These are phyloP conservation scores for Temnothorax unifasciatus DNA, from an alignment of 2,888 invertebrate genomes.

Conservation along the genomic window DNA sequence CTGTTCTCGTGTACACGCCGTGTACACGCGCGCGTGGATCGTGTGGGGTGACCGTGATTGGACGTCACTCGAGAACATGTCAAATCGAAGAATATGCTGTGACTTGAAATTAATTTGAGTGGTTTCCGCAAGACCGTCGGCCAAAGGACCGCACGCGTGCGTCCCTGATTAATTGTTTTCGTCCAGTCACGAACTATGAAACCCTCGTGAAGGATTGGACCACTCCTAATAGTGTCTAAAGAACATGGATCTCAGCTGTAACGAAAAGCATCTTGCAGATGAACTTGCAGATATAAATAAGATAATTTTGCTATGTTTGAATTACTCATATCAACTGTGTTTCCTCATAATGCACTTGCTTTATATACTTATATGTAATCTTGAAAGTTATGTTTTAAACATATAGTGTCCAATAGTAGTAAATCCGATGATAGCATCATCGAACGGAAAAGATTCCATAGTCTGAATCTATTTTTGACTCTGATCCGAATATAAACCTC, in stretches of 20 bases:
- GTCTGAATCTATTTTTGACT: conserved; percentile 93
- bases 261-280: background rate
- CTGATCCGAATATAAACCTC: conserved; percentile 93
- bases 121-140: conserved; percentile 80
- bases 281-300: background rate
- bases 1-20: conserved; percentile 3
- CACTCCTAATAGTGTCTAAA: conserved; percentile 5
- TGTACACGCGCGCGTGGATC: conserved; percentile 32
- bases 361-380: background rate
- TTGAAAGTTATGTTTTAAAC: background rate
- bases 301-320: background rate
- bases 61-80: conserved; percentile 80
- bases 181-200: conserved; percentile 22
- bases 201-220: conserved; percentile 24
- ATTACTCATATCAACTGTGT: background rate
- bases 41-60: conserved; percentile 78
- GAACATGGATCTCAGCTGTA: background rate
- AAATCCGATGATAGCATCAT: background rate
- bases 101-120: conserved; percentile 86
- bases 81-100: conserved; percentile 84
- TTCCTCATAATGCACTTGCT: background rate
- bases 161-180: conserved; percentile 80
- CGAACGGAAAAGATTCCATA: conserved; percentile 87
- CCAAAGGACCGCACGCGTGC: conserved; percentile 57
- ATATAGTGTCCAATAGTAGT: background rate